Evolutionary conservation across 2,888 invertebrate genomes (phyloP).

Genomic region (Cantharis rufa): DNA sequence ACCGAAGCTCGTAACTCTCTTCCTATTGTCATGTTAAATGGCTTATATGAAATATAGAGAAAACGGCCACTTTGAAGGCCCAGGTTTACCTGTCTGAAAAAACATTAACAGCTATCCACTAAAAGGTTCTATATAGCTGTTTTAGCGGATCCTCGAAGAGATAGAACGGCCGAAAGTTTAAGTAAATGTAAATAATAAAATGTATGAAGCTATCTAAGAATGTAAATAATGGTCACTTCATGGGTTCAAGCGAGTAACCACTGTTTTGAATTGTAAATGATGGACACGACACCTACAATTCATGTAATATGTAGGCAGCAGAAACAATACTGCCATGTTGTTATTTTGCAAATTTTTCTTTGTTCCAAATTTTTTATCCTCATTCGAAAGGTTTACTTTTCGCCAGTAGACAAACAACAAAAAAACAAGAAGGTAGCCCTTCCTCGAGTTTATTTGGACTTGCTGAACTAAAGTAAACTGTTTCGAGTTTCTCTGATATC

Average conservation of each 20-base stretch:
- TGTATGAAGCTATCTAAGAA: slow-evolving; percentile 22
- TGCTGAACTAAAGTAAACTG: not conserved
- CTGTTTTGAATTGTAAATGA: slow-evolving; percentile 45
- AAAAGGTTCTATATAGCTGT: slow-evolving; percentile 21
- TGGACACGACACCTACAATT: slow-evolving; percentile 39
- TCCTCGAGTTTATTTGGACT: not conserved
- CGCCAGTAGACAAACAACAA: not conserved
- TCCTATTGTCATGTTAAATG: slow-evolving; percentile 46
- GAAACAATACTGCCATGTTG: slow-evolving; percentile 30
- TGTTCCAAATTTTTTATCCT: not conserved
- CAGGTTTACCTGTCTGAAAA: slow-evolving; percentile 18
- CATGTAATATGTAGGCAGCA: slow-evolving; percentile 24
- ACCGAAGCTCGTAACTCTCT: slow-evolving; percentile 42
- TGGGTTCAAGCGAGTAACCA: slow-evolving; percentile 28
- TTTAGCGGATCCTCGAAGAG: slow-evolving; percentile 24
- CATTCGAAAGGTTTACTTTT: not conserved
- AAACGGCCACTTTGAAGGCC: slow-evolving; percentile 21
- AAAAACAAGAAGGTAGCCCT: not conserved
- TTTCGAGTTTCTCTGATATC: not conserved
- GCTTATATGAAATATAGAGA: slow-evolving; percentile 42
- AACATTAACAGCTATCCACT: slow-evolving; percentile 21
- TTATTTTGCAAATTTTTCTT: not conserved
- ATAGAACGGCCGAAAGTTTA: slow-evolving; percentile 9
- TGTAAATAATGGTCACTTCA: slow-evolving; percentile 35
- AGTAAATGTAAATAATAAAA: slow-evolving; percentile 24